A percentile compares a stretch with the other conserved stretches of the same genome.
Evolutionary conservation across 2,113 vertebrate species (phyloP).

Genomic region (Lutjanus erythropterus): DNA sequence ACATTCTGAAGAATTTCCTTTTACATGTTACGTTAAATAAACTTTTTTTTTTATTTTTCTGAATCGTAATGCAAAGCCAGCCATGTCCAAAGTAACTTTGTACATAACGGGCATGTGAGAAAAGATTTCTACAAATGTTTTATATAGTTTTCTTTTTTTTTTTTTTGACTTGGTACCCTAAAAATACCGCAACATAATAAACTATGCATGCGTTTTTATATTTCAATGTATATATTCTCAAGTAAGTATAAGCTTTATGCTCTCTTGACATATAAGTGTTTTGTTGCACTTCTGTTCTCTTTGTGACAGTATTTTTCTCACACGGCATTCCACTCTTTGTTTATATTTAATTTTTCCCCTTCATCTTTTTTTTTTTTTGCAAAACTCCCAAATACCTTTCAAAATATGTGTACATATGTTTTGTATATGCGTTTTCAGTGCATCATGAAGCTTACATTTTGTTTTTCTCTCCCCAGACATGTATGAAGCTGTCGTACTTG

Average conservation of each 20-base stretch:
- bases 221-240: constrained; percentile 87
- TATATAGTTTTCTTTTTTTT: constrained; percentile 66
- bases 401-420: constrained; percentile 88
- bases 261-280: constrained; percentile 82
- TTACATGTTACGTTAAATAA: constrained; percentile 30
- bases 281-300: constrained; percentile 81
- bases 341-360: constrained; percentile 85
- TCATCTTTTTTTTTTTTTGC: constrained; percentile 64
- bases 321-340: constrained; percentile 85
- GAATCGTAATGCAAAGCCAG: constrained; percentile 60
- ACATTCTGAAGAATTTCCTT: constrained; percentile 36
- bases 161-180: constrained; percentile 82
- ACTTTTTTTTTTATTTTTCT: constrained; percentile 51
- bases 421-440: constrained; percentile 87
- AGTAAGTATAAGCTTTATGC: constrained; percentile 89
- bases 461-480: constrained; percentile 72
- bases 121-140: constrained; percentile 70
- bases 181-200: constrained; percentile 84
- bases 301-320: constrained; percentile 91
- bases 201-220: constrained; percentile 93
- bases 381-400: constrained; percentile 79
- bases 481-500: constrained; percentile 85
- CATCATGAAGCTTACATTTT: constrained; percentile 79
- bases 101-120: constrained; percentile 72
- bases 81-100: constrained; percentile 68